Conservation (phyloP, 2,113 vertebrate genomes). For the Felis catus region F.catus_Fca126_mat1.0 CM031420.1:101828501-101829000, state of each 20-base stretch:
- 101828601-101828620: not conserved
- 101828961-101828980: not conserved
- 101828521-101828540: not conserved
- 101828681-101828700: too few species aligned
- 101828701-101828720: not conserved
- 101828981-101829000: not conserved
- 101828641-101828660: not conserved
- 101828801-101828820: not conserved
- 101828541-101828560: not conserved
- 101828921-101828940: not conserved
- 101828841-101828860: not conserved
- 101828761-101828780: not conserved
- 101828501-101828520: not conserved
- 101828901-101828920: not conserved
- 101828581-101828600: not conserved
- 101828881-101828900: not conserved
- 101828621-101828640: not conserved
- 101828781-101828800: not conserved
- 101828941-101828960: not conserved
- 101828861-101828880: not conserved
- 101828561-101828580: not conserved
- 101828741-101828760: not conserved
- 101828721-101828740: not conserved
- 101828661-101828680: not conserved
- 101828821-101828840: not conserved